Conservation (phyloP, 1,140 invertebrate species). For the Drosophila busckii region DNA sequence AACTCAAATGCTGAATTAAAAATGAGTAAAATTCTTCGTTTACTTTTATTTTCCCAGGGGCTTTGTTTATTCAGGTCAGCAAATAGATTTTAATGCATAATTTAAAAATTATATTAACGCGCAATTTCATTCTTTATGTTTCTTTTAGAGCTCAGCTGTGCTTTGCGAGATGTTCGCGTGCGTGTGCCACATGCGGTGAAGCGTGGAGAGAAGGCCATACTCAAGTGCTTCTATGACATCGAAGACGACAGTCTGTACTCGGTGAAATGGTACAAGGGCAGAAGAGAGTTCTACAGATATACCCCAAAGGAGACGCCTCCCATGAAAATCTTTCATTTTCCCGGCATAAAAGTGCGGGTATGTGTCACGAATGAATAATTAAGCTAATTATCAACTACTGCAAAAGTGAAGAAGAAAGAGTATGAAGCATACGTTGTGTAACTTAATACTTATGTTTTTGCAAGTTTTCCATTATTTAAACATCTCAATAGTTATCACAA, state of each 20-base stretch:
- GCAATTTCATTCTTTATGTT: conserved; percentile 15
- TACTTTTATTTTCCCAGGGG: conserved; percentile 28
- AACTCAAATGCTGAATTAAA: conserved; percentile 60
- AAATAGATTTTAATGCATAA: conserved; percentile 47
- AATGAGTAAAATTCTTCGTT: conserved; percentile 34
- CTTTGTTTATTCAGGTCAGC: conserved; percentile 47
- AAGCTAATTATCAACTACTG: background rate
- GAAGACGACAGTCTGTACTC: conserved; percentile 88
- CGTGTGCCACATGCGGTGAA: conserved; percentile 85
- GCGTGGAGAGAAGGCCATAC: conserved; percentile 82
- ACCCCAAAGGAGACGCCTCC: conserved; percentile 86
- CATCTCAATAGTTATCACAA: too few species aligned
- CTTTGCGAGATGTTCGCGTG: conserved; percentile 83
- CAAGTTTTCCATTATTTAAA: too few species aligned
- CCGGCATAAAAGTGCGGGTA: conserved; percentile 88
- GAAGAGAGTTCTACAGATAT: conserved; percentile 88
- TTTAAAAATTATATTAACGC: conserved; percentile 30
- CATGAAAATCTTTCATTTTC: conserved; percentile 86
- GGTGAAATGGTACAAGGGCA: conserved; percentile 91
- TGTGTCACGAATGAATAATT: conserved; percentile 58
- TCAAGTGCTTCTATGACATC: conserved; percentile 88
- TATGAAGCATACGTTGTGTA: too few species aligned
- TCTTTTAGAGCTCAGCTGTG: conserved; percentile 35
- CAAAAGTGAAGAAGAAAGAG: too few species aligned
- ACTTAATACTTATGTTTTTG: too few species aligned